phyloP scores from a whole-genome alignment of 1,140 invertebrate genomes.

The Aphis craccivora region DNA sequence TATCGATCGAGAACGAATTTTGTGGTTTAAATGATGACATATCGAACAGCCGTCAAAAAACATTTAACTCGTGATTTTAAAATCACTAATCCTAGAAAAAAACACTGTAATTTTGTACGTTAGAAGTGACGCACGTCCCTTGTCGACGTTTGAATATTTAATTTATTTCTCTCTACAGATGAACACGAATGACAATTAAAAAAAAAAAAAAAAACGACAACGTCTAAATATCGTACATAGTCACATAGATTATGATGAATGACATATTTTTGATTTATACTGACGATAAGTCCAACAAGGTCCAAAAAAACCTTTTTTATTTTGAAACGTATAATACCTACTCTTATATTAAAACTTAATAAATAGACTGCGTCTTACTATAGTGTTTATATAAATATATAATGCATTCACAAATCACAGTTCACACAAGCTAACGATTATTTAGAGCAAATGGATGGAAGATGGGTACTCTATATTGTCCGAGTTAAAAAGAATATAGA shows the following conservation, averaged over 20 bases:
- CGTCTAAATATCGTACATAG: not conserved
- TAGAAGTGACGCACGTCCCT: not conserved
- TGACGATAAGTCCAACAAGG: not conserved
- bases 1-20: not conserved
- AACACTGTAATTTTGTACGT: not conserved
- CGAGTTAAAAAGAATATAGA: not conserved
- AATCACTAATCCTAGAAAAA: not conserved
- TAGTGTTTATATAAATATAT: not conserved
- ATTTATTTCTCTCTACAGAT: not conserved
- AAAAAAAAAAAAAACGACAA: not conserved
- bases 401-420: not conserved
- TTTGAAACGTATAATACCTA: not conserved
- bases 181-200: not conserved
- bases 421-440: not conserved
- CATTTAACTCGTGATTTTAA: not conserved
- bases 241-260: not conserved
- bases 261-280: not conserved
- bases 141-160: not conserved
- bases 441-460: not conserved
- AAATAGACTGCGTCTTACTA: not conserved
- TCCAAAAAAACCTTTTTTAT: not conserved
- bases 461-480: not conserved
- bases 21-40: not conserved
- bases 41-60: not conserved
- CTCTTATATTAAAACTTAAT: not conserved